Conservation (phyloP, 2,888 invertebrate species). For the Ephialtes manifestator region DNA sequence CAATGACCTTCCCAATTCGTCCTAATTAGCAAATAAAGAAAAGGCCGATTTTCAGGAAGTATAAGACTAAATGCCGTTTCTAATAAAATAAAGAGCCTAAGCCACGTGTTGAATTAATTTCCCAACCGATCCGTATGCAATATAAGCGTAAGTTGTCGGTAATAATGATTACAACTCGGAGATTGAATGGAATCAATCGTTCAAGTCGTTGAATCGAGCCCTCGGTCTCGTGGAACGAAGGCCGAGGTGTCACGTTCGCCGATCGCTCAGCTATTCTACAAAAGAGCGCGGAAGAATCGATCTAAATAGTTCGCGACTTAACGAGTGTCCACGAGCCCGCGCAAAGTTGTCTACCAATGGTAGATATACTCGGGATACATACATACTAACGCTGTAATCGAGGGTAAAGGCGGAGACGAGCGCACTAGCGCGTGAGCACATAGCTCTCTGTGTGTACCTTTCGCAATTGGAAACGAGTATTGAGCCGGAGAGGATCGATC, state of each 20-base stretch:
- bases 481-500: conserved; percentile 77
- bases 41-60: not conserved
- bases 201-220: conserved; percentile 39
- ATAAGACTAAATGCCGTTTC: not conserved
- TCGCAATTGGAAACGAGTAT: conserved; percentile 72
- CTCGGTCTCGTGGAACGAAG: conserved; percentile 40
- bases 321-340: conserved; percentile 63
- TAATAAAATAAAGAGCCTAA: not conserved
- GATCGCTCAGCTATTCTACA: conserved; percentile 19
- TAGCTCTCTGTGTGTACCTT: conserved; percentile 68
- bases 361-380: conserved; percentile 27
- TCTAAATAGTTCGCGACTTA: conserved; percentile 69
- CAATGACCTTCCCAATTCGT: no score
- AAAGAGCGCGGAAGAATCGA: conserved; percentile 65
- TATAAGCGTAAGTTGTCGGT: conserved; percentile 14
- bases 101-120: not conserved
- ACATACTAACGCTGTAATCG: conserved; percentile 59
- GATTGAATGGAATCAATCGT: conserved; percentile 67
- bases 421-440: conserved; percentile 61
- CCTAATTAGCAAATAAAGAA: not conserved
- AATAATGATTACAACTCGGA: conserved; percentile 56
- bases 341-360: conserved; percentile 16
- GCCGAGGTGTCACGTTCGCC: conserved; percentile 60
- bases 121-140: conserved; percentile 7
- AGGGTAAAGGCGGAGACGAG: conserved; percentile 67